phyloP scores from a whole-genome alignment of 2,888 invertebrate species.

The Trichogramma dendrolimi region DNA sequence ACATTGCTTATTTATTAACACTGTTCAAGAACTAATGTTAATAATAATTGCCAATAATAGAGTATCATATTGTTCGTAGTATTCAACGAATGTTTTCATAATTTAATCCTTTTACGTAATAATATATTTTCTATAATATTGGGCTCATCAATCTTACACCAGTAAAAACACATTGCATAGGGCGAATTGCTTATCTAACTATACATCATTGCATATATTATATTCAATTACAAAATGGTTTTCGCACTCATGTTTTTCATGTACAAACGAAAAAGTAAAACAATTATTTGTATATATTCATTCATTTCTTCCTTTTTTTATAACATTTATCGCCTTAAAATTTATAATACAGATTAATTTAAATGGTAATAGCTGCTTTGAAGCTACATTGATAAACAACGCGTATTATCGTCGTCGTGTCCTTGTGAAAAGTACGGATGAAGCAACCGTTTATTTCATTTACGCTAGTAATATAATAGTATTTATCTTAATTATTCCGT shows the following conservation, averaged over 20 bases:
- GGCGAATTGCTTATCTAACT: slow-evolving; percentile 18
- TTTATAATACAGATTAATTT: slow-evolving; percentile 31
- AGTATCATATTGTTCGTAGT: too few relatives aligned
- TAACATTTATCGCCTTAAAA: slow-evolving; percentile 25
- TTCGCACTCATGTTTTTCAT: slow-evolving; percentile 27
- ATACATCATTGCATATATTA: slow-evolving; percentile 32
- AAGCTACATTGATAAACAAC: slow-evolving; percentile 37
- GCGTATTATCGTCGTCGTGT: too few relatives aligned
- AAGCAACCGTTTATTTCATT: slow-evolving; percentile 10
- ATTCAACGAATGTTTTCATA: too few relatives aligned
- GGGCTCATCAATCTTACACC: too few relatives aligned
- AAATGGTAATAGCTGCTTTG: slow-evolving; percentile 31
- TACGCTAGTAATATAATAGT: slow-evolving; percentile 17
- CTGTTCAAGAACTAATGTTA: too few relatives aligned
- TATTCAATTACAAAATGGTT: slow-evolving; percentile 31
- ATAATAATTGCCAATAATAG: too few relatives aligned
- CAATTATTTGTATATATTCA: slow-evolving; percentile 21
- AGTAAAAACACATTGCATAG: slow-evolving; percentile 23
- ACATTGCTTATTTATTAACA: too few relatives aligned
- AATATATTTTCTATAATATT: too few relatives aligned
- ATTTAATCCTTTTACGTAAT: too few relatives aligned
- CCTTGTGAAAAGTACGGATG: too few relatives aligned
- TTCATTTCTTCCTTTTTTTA: slow-evolving; percentile 26
- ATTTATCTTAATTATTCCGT: slow-evolving; percentile 32
- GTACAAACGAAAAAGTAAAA: slow-evolving; percentile 22